These are phyloP conservation scores for Mycetomoellerius zeteki DNA, from an alignment of 1,140 invertebrate species.

Conservation along the genomic window DNA sequence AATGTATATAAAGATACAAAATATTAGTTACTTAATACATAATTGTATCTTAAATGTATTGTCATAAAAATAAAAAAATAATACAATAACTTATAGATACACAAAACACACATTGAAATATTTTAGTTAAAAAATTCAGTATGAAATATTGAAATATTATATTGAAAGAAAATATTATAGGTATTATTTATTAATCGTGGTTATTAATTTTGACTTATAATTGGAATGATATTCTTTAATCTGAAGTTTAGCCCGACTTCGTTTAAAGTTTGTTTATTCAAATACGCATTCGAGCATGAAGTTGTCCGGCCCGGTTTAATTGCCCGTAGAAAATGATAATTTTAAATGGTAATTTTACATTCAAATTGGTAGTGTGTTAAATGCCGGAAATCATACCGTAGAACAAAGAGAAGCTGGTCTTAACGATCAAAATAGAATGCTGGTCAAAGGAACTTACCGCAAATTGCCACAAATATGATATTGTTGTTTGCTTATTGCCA, in stretches of 20 bases:
- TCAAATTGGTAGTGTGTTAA: constrained; percentile 24
- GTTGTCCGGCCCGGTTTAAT: constrained; percentile 21
- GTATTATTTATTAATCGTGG: background rate
- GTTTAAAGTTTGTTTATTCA: constrained; percentile 29
- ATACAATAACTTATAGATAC: background rate
- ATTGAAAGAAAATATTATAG: background rate
- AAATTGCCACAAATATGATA: background rate
- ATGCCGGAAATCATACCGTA: constrained; percentile 2
- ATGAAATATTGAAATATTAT: background rate
- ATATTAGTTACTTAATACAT: background rate
- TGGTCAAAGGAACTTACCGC: background rate
- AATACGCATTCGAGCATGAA: background rate
- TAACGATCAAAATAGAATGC: background rate
- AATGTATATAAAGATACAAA: background rate
- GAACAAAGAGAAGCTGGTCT: constrained; percentile 33
- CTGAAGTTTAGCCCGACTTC: background rate
- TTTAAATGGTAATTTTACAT: constrained; percentile 44
- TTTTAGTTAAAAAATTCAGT: background rate
- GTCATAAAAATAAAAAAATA: background rate
- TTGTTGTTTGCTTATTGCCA: constrained; percentile 10
- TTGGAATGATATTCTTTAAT: background rate
- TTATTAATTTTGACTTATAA: background rate
- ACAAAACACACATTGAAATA: too few species aligned
- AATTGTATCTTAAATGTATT: background rate
- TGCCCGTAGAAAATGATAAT: constrained; percentile 29